Evolutionary conservation across 1,140 invertebrate genomes (phyloP), one percentile per base, ranked within the genome.

Genomic region (Vollenhovia emeryi): DNA sequence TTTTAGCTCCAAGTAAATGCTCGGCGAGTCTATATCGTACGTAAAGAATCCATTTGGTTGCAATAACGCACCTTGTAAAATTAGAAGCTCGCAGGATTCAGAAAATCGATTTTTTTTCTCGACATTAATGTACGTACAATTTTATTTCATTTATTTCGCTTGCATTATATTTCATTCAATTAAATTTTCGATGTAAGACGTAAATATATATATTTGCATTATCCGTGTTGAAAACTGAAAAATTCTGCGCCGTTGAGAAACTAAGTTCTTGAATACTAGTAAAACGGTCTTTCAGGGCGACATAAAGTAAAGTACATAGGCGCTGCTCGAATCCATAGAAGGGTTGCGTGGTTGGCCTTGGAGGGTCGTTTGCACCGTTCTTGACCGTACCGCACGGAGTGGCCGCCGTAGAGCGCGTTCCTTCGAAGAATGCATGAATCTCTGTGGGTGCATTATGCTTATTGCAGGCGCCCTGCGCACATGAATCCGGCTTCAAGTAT

Each of bases 291-390:
- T 85, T 52, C 36, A 86, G 88, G 78, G 87, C 89, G 83, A 92
- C 87, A 79, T 85, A 73, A 85, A 83, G 78, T 89, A 91, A 92
- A 92, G 62, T 62, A 55, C 74, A 80, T 62, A 76, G 69, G 33
- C 75, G 27, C 45, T 40, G 48, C 11, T 45, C 52, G n/a, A 21
- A 78, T n/a, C 43, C 30, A 6, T 89, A 88, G 86, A 94, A 94
- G 93, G 93, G 93, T 94, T 93, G 92, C 83, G 89, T 88, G 84
- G 88, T 91, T 93, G 91, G 91, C 92, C 92, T 94, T 94, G 93
- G 89, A 91, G 89, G 89, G 91, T 92, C 91, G 92, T 93, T 94
- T 93, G 90, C 92, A 92, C 91, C 84, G 84, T 85, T 87, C 86
- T 87, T 82, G 87, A 83, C 89, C 86, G 68, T 89, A 59, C 66